Conservation (phyloP, 2,888 invertebrate species). For the Timandra comae region DNA sequence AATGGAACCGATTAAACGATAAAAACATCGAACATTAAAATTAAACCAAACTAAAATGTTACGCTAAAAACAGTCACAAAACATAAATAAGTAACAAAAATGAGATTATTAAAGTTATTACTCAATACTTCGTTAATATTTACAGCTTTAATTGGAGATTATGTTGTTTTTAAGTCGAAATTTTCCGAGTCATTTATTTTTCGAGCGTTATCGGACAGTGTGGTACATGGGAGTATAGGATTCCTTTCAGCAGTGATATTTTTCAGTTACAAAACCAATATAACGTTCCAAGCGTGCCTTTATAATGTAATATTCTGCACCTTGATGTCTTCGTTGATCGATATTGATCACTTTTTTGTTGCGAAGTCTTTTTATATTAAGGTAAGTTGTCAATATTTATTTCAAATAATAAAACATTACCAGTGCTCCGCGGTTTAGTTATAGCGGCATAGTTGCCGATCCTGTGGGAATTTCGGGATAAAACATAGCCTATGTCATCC, state of each 20-base stretch:
- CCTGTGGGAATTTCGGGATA: too few relatives aligned
- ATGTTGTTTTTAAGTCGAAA: conserved; percentile 53
- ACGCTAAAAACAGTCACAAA: too few relatives aligned
- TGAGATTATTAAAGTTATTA: conserved; percentile 40
- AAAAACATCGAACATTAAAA: too few relatives aligned
- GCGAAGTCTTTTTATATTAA: conserved; percentile 54
- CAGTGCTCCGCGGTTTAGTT: too few relatives aligned
- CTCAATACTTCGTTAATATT: conserved; percentile 35
- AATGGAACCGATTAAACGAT: conserved; percentile 6
- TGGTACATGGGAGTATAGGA: conserved; percentile 49
- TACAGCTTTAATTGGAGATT: conserved; percentile 48
- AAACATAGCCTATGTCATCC: too few relatives aligned
- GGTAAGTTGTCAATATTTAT: too few relatives aligned
- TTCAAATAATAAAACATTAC: too few relatives aligned
- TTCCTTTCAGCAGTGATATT: conserved; percentile 48
- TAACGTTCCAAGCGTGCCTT: conserved; percentile 27
- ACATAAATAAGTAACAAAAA: conserved; percentile 14
- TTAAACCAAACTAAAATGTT: too few relatives aligned
- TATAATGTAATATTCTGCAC: conserved; percentile 49
- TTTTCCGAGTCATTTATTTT: conserved; percentile 43
- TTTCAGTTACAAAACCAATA: conserved; percentile 38
- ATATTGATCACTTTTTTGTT: conserved; percentile 58
- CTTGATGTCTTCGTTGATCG: conserved; percentile 48
- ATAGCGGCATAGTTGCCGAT: too few relatives aligned
- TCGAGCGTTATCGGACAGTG: conserved; percentile 46